Base-by-base conservation (phyloP, 2,797 vertebrate species). In the Periophthalmus magnuspinnatus region DNA sequence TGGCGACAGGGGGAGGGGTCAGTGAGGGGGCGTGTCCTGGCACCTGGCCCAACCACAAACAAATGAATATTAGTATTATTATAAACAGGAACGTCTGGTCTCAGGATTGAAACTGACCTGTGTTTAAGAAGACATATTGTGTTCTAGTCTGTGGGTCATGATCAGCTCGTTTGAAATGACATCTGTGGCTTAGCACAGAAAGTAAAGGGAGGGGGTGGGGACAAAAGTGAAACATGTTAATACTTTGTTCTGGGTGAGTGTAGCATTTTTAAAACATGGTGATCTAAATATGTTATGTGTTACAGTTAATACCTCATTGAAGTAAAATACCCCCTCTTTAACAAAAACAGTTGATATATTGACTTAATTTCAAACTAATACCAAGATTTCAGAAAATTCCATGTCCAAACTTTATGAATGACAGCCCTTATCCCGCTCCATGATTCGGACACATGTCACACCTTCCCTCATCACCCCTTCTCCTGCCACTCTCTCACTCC, bases 381-480 rank as follows among this genome's bases (percentile, higher is more conserved):
- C 41, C 5, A 16, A 60, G 8, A n/a, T 11, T 81, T 77, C 50
- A 70, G 52, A 59, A 45, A 75, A 71, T 75, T 77, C 57, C 50
- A 6, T 70, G 24, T 66, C 75, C 28, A 19, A 36, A 81, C 67
- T 73, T 55, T 67, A 47, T 14, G 10, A 65, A 76, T 82, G 80
- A 87, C 83, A 78, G 77, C 70, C 70, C 75, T 58, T 45, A 34
- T 60, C 63, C 69, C 67, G 78, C 86, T 79, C 76, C 77, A 86
- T 74, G 78, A 87, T 79, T 73, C 62, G 72, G 83, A 89, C 76
- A 80, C 60, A 74, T 82, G 85, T 82, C 83, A 77, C 68, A 80
- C 74, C 33, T 56, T 45, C 71, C 61, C 54, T 60, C 34, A 55
- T 65, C 47, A 45, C 79, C 68, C 79, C 64, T 36, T 16, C 21